Percentiles rank a stretch among this genome's conserved stretches.
Conservation (phyloP, 2,888 invertebrate species). For the Phasia obesa region DNA sequence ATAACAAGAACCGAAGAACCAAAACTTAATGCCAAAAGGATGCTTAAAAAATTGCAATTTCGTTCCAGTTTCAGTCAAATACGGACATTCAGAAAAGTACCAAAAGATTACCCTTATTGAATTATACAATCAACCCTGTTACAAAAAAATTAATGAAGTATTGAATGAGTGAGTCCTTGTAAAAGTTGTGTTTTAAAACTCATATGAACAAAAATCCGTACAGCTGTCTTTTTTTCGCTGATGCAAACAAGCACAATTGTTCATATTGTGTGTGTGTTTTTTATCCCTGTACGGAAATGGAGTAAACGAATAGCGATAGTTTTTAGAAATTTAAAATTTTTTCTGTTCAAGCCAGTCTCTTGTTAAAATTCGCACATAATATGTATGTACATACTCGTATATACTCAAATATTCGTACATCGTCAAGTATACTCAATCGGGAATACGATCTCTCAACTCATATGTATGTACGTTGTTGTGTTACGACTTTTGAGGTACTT, state of each 20-base stretch:
- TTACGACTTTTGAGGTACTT: constrained; percentile 46
- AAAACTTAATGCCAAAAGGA: no score
- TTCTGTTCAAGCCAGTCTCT: constrained; percentile 22
- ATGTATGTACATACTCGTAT: background rate
- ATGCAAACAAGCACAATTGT: background rate
- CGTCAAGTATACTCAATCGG: background rate
- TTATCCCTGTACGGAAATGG: background rate
- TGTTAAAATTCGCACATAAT: background rate
- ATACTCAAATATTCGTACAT: background rate
- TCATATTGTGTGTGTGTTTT: background rate
- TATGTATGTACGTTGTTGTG: background rate
- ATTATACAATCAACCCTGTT: background rate
- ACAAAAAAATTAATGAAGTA: background rate
- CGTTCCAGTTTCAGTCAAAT: no score
- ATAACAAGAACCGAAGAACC: no score
- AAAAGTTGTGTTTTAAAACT: background rate
- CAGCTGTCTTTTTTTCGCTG: constrained; percentile 46
- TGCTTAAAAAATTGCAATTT: no score
- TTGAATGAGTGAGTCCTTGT: background rate
- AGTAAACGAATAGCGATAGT: constrained; percentile 18
- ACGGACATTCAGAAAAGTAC: background rate
- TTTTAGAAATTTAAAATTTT: constrained; percentile 30
- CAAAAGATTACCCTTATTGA: background rate
- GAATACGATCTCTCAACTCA: background rate
- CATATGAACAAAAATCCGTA: constrained; percentile 17